Evolutionary conservation across 2,113 vertebrate genomes (phyloP).

Genomic region (Climacteris rufus): DNA sequence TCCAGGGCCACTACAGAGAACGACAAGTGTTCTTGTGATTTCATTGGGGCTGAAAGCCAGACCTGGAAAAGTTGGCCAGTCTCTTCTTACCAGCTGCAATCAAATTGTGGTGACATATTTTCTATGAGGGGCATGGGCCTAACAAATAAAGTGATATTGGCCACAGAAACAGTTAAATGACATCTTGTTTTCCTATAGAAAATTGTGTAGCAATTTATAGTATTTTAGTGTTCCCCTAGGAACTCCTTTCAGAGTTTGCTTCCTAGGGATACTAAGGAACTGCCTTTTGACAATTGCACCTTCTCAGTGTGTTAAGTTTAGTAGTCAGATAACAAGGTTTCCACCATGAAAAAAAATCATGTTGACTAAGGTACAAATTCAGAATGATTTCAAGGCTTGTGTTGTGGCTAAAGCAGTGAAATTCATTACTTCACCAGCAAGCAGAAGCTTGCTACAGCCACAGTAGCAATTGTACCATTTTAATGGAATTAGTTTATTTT

Average conservation of each 20-base stretch:
- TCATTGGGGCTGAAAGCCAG: background rate
- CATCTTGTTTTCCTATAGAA: background rate
- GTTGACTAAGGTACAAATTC: background rate
- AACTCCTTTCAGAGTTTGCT: background rate
- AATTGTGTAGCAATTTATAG: background rate
- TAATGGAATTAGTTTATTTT: background rate
- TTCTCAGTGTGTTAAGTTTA: background rate
- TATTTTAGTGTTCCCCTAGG: background rate
- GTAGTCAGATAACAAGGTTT: background rate
- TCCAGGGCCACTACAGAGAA: background rate
- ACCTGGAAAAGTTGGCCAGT: background rate
- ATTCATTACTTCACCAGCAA: background rate
- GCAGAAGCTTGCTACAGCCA: background rate
- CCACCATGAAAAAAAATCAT: background rate
- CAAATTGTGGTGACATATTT: background rate
- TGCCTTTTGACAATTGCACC: background rate
- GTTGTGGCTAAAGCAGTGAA: background rate
- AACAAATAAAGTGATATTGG: background rate
- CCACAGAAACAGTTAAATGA: background rate
- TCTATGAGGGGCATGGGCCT: background rate
- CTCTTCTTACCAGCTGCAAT: background rate
- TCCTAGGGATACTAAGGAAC: background rate
- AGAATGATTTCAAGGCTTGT: background rate
- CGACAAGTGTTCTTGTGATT: background rate
- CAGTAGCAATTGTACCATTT: accelerated